Base-by-base conservation (phyloP, 2,797 vertebrate genomes). In the Falco columbarius region DNA sequence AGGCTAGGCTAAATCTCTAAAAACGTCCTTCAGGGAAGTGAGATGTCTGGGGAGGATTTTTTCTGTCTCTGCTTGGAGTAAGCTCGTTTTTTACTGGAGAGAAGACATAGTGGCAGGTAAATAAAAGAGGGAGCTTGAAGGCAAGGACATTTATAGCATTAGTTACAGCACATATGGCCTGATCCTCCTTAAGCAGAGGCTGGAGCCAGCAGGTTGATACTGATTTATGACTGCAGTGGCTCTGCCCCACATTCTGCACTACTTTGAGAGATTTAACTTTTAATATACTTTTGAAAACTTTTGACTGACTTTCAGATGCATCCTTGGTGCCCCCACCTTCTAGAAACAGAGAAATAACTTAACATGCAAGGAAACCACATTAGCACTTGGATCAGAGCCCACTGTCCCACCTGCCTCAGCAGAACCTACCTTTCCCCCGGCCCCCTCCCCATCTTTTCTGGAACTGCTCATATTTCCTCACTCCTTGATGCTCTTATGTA, bases 231-330 rank as follows among this genome's bases (percentile, higher is more conserved):
- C 61, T 95, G 88, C 81, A 38, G 90, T 86, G 59, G n/a, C 61
- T 92, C 81, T 97, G 94, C 58, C 81, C 89, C 92, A 92, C 73
- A 83, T 94, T 96, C 75, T 95, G 86, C 68, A 36, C 89, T 95
- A 54, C 86, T 87, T 80, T 32, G 56, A 76, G 44, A 85, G 51
- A 38, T 74, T 92, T 77, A 47, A 68, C 72, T 74, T 95, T 81
- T 90, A 85, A 87, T 76, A 42, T 22, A 70, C 27, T 87, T 89
- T 14, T 44, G 46, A 56, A 79, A 92, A 95, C 21, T 47, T 56
- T 23, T 92, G 30, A 46, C 49, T 89, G 83, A 71, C 71, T 95
- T 95, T 91, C 77, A 95, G 65, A 5, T 32, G 19, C 38, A 62
- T 32, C 32, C 12, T 85, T 38, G 17, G 46, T 83, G 58, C 32